Percentiles rank a stretch among this genome's conserved stretches.
Evolutionary conservation across 1,140 invertebrate genomes (phyloP).

Genomic region (Magallana gigas): DNA sequence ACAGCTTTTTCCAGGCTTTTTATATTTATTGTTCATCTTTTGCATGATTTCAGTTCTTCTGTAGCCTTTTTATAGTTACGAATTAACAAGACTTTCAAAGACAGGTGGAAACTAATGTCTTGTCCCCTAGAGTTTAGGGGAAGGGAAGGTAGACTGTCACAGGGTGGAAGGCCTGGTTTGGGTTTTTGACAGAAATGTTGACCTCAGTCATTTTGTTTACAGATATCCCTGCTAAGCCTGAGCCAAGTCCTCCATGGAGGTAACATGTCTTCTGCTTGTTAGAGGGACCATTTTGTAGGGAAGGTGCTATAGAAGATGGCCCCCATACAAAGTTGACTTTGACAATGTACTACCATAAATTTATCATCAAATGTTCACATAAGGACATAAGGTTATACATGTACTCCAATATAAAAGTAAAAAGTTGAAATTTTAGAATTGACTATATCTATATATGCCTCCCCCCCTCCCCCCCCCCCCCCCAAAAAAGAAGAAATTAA

Average conservation of each 20-base stretch:
- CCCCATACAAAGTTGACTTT: background rate
- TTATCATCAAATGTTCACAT: background rate
- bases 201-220: slow-evolving; percentile 14
- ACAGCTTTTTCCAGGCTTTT: slow-evolving; percentile 13
- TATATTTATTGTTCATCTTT: background rate
- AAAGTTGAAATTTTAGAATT: too few relatives aligned
- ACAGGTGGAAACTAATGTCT: background rate
- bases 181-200: background rate
- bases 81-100: background rate
- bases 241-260: slow-evolving; percentile 35
- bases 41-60: slow-evolving; percentile 13
- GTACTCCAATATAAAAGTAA: too few relatives aligned
- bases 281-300: slow-evolving; percentile 1
- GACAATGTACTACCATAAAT: background rate
- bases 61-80: background rate
- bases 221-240: background rate
- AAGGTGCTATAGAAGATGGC: background rate
- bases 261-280: slow-evolving; percentile 25
- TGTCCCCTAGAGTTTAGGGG: background rate
- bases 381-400: too few relatives aligned
- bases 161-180: background rate
- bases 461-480: too few relatives aligned
- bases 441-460: too few relatives aligned
- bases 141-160: background rate
- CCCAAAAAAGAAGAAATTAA: too few relatives aligned